phyloP scores from a whole-genome alignment of 2,888 invertebrate genomes.

The Diaphora mendica region DNA sequence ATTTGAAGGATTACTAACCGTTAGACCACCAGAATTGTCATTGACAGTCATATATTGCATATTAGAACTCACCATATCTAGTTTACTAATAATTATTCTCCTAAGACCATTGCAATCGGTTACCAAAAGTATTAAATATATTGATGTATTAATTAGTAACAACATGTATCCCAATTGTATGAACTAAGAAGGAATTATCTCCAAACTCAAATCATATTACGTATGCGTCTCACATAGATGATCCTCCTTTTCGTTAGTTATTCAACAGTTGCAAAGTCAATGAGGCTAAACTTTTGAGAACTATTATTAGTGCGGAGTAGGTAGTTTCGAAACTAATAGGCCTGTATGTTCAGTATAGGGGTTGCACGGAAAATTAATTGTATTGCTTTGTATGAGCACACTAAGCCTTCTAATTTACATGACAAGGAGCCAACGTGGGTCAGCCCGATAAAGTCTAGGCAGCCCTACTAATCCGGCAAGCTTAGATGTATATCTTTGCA shows the following conservation, averaged over 20 bases:
- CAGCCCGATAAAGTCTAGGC: conserved; percentile 41
- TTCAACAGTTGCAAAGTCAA: conserved; percentile 29
- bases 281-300: conserved; percentile 40
- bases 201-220: conserved; percentile 7
- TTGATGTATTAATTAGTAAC: background rate
- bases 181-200: background rate
- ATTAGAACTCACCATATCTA: too few species aligned
- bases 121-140: too few species aligned
- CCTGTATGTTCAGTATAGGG: conserved; percentile 22
- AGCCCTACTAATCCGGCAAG: conserved; percentile 14
- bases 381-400: conserved; percentile 43
- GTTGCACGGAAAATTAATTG: conserved; percentile 34
- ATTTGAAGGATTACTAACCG: too few species aligned
- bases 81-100: too few species aligned
- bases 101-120: too few species aligned
- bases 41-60: too few species aligned
- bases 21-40: too few species aligned
- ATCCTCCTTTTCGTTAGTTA: conserved; percentile 25
- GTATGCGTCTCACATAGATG: conserved; percentile 34
- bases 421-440: conserved; percentile 49
- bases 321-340: conserved; percentile 35
- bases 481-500: background rate
- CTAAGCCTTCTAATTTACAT: conserved; percentile 55
- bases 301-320: conserved; percentile 34
- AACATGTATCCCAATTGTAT: background rate